Evolutionary conservation across 2,113 vertebrate genomes (phyloP), one percentile per base, ranked within the genome.

Genomic region (Chamaea fasciata): DNA sequence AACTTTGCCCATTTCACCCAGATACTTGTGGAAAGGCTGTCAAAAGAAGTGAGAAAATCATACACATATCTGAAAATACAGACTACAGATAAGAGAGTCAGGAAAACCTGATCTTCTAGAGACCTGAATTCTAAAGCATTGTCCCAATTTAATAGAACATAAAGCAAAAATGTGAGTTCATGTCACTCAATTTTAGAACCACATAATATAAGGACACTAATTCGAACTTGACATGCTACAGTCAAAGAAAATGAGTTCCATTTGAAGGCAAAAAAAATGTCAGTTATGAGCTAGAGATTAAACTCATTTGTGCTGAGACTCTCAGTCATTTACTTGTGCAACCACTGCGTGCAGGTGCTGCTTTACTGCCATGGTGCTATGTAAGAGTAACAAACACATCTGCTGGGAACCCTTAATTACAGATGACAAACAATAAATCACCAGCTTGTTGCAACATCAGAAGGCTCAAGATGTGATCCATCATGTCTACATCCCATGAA

Each of bases 381-480:
- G 20, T 28, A 70, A 83, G 50, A 64, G n/a, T 62, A 86, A 91
- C 56, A 93, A 89, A 90, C 60, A 80, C 22, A 30, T 88, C 83
- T 37, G 42, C 47, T 47, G 35, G 55, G 35, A 96, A 77, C 53
- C 47, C 42, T 76, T 91, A 85, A 93, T 93, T 94, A 78, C 13
- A 89, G 24, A 71, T 55, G 83, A 78, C 75, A 85, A 93, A 70
- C 64, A 68, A 89, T 82, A 95, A 91, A 95, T 85, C 71, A 94
- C 46, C 19, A 91, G 37, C 39, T 87, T 83, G 64, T 84, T 93
- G 70, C 65, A 90, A 50, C 82, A 85, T 68, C 90, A 82, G 44
- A 91, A 89, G 41, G 49, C 53, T 71, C n/a, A 69, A 85, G 44
- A 82, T 56, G 74, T 15, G n/a, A 94, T 91, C 53, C 81, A 92